Percentiles rank a stretch among this genome's conserved stretches.
Evolutionary conservation across 2,888 invertebrate genomes (phyloP).

Genomic region (Thyatira batis): DNA sequence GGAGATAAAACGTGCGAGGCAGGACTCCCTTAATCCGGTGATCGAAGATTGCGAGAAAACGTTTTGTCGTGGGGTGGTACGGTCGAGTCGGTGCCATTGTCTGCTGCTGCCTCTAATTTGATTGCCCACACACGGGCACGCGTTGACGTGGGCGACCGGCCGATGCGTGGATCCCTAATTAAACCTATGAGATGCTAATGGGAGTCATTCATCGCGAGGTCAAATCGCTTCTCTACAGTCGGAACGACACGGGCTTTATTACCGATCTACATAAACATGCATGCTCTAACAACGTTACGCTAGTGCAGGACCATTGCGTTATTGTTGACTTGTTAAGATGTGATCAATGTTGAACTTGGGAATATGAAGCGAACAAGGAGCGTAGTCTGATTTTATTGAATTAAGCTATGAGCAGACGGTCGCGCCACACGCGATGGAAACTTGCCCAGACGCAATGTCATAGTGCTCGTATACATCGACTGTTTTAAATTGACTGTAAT

Average conservation of each 20-base stretch:
- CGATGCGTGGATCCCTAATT: slow-evolving; percentile 69
- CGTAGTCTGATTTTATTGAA: slow-evolving; percentile 63
- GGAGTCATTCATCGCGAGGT: slow-evolving; percentile 65
- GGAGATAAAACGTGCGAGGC: slow-evolving; percentile 82
- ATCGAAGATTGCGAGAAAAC: slow-evolving; percentile 82
- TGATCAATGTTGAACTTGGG: slow-evolving; percentile 52
- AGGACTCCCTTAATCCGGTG: slow-evolving; percentile 81
- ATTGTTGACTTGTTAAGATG: slow-evolving; percentile 53
- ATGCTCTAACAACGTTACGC: slow-evolving; percentile 39
- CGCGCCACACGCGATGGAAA: slow-evolving; percentile 69
- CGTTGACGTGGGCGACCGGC: slow-evolving; percentile 63
- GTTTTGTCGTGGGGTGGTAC: slow-evolving; percentile 80
- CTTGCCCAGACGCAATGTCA: slow-evolving; percentile 66
- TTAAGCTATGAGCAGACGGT: slow-evolving; percentile 47
- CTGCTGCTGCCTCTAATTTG: slow-evolving; percentile 71
- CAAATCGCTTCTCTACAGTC: slow-evolving; percentile 45
- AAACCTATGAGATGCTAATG: slow-evolving; percentile 73
- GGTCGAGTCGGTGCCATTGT: slow-evolving; percentile 71
- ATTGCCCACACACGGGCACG: slow-evolving; percentile 69
- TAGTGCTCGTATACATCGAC: slow-evolving; percentile 55
- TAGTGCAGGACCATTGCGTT: slow-evolving; percentile 18
- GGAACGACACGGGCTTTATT: slow-evolving; percentile 48
- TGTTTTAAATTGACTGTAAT: slow-evolving; percentile 79
- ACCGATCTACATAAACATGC: slow-evolving; percentile 47
- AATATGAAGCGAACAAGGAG: slow-evolving; percentile 45